phyloP scores from a whole-genome alignment of 92 coral and sea anemone genomes.

The Parazoanthus darwini region DNA sequence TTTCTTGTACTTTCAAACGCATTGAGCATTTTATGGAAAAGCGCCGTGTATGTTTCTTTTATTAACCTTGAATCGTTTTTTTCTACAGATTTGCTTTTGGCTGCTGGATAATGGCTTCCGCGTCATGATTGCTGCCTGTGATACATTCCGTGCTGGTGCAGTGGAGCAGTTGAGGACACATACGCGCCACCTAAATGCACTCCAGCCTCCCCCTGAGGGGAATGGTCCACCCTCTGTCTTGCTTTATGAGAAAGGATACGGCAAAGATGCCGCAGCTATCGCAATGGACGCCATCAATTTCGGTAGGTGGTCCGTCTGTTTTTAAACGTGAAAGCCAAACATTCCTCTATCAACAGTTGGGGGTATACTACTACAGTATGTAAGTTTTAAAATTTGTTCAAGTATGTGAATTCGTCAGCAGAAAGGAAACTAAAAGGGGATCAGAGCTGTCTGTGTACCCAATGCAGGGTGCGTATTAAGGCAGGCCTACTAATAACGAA shows the following conservation, averaged over 20 bases:
- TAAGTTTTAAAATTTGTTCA: too few relatives aligned
- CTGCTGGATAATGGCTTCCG: slow-evolving; percentile 94
- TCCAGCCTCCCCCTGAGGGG: slow-evolving; percentile 87
- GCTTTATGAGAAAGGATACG: slow-evolving; percentile 98
- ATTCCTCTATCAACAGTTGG: too few relatives aligned
- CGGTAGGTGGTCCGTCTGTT: slow-evolving; percentile 56
- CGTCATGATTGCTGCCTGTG: slow-evolving; percentile 99
- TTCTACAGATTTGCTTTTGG: slow-evolving; percentile 92
- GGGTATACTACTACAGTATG: too few relatives aligned
- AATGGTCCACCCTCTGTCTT: slow-evolving; percentile 91
- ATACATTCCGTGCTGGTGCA: slow-evolving; percentile 99
- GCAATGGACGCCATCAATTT: slow-evolving; percentile 98
- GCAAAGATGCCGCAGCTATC: slow-evolving; percentile 96
- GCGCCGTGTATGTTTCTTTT: too few relatives aligned
- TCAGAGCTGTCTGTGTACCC: not conserved
- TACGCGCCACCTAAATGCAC: slow-evolving; percentile 93
- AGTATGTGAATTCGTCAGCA: not conserved
- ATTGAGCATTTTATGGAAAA: too few relatives aligned
- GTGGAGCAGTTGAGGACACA: slow-evolving; percentile 99
- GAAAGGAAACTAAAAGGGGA: not conserved
- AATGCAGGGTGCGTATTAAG: not conserved
- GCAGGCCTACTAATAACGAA: too few relatives aligned
- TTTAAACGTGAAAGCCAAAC: too few relatives aligned
- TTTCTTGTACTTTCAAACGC: too few relatives aligned
- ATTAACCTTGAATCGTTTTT: not conserved